Evolutionary conservation across 2,888 invertebrate genomes (phyloP).

Genomic region (Dynastes tityus): DNA sequence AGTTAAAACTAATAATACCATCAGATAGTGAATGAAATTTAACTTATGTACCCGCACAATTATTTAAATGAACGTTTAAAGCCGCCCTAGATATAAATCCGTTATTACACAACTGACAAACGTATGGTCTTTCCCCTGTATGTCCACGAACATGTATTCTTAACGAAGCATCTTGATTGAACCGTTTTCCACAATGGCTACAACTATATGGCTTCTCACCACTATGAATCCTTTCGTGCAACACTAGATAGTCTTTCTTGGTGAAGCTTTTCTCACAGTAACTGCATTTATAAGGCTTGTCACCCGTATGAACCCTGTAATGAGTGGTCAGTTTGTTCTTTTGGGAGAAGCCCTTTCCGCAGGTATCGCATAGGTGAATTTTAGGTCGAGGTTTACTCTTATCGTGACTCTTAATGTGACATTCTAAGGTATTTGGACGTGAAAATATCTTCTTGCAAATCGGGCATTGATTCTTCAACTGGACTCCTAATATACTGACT

Average conservation of each 20-base stretch:
- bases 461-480: constrained; percentile 67
- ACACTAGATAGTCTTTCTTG: constrained; percentile 59
- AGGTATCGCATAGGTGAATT: constrained; percentile 64
- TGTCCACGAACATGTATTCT: constrained; percentile 59
- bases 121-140: constrained; percentile 60
- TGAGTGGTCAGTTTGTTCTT: constrained; percentile 64
- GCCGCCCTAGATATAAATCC: constrained; percentile 61
- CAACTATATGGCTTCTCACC: constrained; percentile 73
- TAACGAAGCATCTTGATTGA: constrained; percentile 64
- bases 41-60: neutral
- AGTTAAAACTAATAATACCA: too few species aligned
- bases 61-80: constrained; percentile 37
- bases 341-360: constrained; percentile 65
- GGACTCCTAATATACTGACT: constrained; percentile 39
- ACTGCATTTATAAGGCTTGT: constrained; percentile 61
- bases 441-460: constrained; percentile 64
- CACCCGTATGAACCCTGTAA: constrained; percentile 62
- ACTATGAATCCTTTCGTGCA: constrained; percentile 62
- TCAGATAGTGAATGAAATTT: too few species aligned
- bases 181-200: constrained; percentile 76
- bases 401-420: constrained; percentile 65
- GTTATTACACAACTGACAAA: constrained; percentile 59
- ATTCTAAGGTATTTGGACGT: constrained; percentile 66
- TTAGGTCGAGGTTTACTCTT: constrained; percentile 59
- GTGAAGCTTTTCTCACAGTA: constrained; percentile 62